Evolutionary conservation across 2,113 vertebrate species (phyloP), one percentile per base, ranked within the genome.

Genomic region (Chloropsis cyanopogon): DNA sequence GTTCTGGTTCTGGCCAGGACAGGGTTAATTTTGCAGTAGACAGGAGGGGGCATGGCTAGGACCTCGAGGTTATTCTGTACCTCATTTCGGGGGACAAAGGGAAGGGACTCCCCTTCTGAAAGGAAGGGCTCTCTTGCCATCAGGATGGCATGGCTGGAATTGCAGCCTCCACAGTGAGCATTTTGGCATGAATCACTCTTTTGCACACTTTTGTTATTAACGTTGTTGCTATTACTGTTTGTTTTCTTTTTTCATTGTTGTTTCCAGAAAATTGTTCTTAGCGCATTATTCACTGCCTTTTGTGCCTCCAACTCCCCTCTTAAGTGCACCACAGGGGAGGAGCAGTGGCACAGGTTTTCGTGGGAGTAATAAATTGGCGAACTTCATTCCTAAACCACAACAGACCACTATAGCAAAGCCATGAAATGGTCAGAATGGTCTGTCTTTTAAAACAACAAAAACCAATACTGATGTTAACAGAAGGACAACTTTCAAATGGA

Each of bases 41-140:
- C 21, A 41, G 29, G 7, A 61, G 10, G 4, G 16, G 25, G 5
- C 13, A 21, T 29, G 20, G 5, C 52, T 59, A 18, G 16, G 53
- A 53, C 13, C 16, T n/a, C 39, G 78, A 53, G 18, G 53, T 73
- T 73, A 39, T 39, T 66, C 28, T 82, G 22, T n/a, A 8, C 16
- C 15, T 44, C 12, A 3, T 46, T 53, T 37, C 0, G 0, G 5
- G 25, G 11, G 3, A 13, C 25, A 14, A 46, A 11, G n/a, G 16
- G 24, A 41, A 61, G 41, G 14, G 11, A 22, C 14, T 68, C 5
- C 9, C 13, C 41, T 73, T 39, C 68, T 52, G 29, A 29, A 53
- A 52, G 53, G 28, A 53, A 60, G 16, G 28, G 25, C 17, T 53
- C 20, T 68, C 10, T 60, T 82, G 10, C 24, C 8, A 11, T 47